Base-by-base conservation (phyloP, 2,888 invertebrate genomes). In the Drosophila peninsularis region DNA sequence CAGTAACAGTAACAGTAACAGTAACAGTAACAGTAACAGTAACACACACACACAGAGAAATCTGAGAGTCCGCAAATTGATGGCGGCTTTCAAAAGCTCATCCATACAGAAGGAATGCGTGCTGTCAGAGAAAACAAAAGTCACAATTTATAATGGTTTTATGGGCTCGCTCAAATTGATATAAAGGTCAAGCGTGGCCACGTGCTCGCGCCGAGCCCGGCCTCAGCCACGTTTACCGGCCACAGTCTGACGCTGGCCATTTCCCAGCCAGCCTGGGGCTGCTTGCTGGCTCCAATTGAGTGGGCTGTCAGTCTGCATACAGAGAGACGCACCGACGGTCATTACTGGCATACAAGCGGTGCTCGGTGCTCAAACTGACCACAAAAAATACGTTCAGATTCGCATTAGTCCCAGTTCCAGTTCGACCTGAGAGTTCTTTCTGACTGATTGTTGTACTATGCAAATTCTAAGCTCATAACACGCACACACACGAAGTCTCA, bases 181-280 rank as follows among this genome's bases (percentile, higher is more conserved):
- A 80, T 82, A 71, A 85, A 85, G 82, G 82, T 82, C 82, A 84
- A 77, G 77, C 72, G 80, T 71, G 53, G 57, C 66, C 66, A 75
- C 71, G 75, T 75, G 74, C 75, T 49, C 52, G 2, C 58, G 13
- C 64, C 17, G 30, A 56, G 17, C 72, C 57, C n/a, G 71, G 50
- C 57, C 54, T 30, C 61, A 55, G 58, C 52, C 54, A 57, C 37
- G 39, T 21, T 72, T 13, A 42, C 42, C 56, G 49, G 47, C 44
- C 41, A 19, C 41, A 42, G 11, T 13, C 41, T 19, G 11, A 17
- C 41, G 19, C 13, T 19, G 41, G 19, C 41, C 42, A 24, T 42
- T 24, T 24, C 14, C 44, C 44, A 24, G 14, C 24, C n/a, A 9
- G 45, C 47, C 62, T 44, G 47, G 49, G 54, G 62, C 62, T 36